These are phyloP conservation scores for Scomber scombrus DNA, from an alignment of 2,113 vertebrate species.

Conservation along the genomic window DNA sequence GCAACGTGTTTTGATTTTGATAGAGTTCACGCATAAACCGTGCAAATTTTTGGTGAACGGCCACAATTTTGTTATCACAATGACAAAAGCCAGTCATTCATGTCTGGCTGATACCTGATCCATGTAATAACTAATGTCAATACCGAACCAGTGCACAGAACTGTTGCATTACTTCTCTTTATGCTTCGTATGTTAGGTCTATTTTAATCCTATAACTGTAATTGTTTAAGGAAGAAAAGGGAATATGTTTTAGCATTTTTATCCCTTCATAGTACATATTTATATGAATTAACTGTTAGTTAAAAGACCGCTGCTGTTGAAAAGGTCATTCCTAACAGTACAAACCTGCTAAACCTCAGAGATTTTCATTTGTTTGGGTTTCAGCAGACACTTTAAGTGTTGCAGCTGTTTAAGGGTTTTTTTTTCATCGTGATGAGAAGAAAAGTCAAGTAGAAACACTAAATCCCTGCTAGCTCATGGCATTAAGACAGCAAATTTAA, in stretches of 20 bases:
- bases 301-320: neutral
- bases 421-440: neutral
- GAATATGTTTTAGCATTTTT: neutral
- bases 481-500: too few relatives aligned
- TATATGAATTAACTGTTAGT: neutral
- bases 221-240: neutral
- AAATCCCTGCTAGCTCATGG: neutral
- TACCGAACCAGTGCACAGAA: neutral
- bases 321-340: too few relatives aligned
- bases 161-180: neutral
- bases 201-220: neutral
- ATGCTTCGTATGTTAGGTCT: neutral
- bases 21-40: too few relatives aligned
- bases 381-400: slow-evolving; percentile 25
- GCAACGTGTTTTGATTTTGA: too few relatives aligned
- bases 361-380: slow-evolving; percentile 34
- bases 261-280: neutral
- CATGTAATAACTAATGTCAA: too few relatives aligned
- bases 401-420: slow-evolving; percentile 14
- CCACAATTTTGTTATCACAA: neutral
- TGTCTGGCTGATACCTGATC: neutral
- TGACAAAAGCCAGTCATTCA: too few relatives aligned
- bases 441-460: slow-evolving; percentile 11
- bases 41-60: neutral
- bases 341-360: slow-evolving; percentile 20